A percentile compares a stretch with the other conserved stretches of the same genome.
phyloP scores from a whole-genome alignment of 1,140 invertebrate species.

The Gerris buenoi region DNA sequence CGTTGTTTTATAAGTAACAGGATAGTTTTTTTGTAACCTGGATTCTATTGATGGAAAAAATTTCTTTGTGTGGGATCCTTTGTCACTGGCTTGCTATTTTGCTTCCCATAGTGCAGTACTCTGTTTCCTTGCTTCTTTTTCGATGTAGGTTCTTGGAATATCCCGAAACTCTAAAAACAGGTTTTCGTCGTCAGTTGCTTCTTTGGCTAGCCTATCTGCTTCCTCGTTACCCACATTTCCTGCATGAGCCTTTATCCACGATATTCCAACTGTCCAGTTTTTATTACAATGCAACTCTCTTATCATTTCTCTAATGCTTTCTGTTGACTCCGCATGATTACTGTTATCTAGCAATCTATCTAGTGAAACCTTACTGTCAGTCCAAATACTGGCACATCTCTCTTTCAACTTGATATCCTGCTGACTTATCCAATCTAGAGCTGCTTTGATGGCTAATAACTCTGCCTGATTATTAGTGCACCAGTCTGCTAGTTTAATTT shows the following conservation, averaged over 20 bases:
- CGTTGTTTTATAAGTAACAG: background rate
- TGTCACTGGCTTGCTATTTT: background rate
- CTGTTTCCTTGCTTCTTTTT: background rate
- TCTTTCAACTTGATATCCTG: background rate
- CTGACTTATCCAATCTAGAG: background rate
- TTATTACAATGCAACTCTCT: background rate
- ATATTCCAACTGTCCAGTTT: background rate
- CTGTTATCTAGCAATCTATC: background rate
- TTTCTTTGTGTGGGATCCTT: background rate
- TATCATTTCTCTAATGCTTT: background rate
- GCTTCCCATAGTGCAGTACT: background rate
- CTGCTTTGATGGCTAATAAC: background rate
- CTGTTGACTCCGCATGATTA: background rate
- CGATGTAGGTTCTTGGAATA: background rate
- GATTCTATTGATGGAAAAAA: background rate
- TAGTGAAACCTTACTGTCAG: background rate
- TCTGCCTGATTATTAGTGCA: background rate
- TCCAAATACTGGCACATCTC: background rate
- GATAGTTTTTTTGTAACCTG: background rate
- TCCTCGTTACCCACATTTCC: background rate
- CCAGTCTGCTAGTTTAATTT: background rate
- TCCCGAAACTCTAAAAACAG: background rate
- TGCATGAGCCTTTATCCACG: background rate
- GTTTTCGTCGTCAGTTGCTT: background rate
- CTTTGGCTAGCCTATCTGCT: background rate